Evolutionary conservation across 2,797 vertebrate species (phyloP).

Genomic region (Artibeus jamaicensis): DNA sequence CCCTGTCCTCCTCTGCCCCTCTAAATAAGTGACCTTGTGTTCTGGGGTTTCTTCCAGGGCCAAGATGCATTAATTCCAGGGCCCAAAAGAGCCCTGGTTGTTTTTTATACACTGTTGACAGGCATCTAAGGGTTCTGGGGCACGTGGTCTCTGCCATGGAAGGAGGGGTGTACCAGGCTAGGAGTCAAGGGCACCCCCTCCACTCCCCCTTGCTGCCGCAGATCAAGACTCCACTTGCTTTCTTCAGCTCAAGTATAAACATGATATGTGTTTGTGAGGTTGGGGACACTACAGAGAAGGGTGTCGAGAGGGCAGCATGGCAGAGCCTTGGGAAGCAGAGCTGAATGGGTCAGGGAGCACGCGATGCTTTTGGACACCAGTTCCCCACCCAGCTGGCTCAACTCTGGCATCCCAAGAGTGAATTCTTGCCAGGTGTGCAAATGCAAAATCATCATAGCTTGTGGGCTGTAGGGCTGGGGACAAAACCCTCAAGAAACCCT

Average conservation of each 20-base stretch:
- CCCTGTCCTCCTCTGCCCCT: neutral
- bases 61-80: neutral
- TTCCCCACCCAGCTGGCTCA: neutral
- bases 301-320: neutral
- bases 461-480: neutral
- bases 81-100: neutral
- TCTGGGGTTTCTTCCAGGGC: neutral
- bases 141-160: rapidly evolving
- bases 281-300: neutral
- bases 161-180: neutral
- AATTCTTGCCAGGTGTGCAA: neutral
- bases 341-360: neutral
- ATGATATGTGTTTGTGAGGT: neutral
- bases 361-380: neutral
- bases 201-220: neutral
- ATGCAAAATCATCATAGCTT: neutral
- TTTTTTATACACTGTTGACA: neutral
- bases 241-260: neutral
- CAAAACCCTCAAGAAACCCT: neutral
- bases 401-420: neutral
- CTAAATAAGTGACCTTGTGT: neutral
- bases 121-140: neutral
- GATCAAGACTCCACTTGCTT: neutral
- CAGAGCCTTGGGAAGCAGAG: neutral
- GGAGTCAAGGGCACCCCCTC: neutral